Evolutionary conservation across 2,797 vertebrate species (phyloP).

Genomic region (Pseudochromis fuscus): DNA sequence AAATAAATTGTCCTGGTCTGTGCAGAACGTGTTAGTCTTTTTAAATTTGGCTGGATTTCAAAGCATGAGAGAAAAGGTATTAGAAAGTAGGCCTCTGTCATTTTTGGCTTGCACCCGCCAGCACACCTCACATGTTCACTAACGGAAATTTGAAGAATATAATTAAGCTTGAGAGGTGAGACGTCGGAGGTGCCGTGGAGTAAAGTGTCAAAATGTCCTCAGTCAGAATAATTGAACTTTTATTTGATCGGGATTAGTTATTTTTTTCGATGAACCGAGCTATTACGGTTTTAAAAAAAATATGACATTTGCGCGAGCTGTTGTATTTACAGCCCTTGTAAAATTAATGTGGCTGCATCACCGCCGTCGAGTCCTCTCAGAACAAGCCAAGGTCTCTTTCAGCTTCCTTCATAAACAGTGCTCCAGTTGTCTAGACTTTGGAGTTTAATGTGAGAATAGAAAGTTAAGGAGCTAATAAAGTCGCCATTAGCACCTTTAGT

Average conservation of each 20-base stretch:
- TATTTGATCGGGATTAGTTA: conserved; percentile 56
- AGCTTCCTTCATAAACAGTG: conserved; percentile 59
- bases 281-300: conserved; percentile 43
- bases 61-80: conserved; percentile 53
- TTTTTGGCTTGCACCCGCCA: conserved; percentile 56
- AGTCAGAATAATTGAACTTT: conserved; percentile 55
- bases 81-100: conserved; percentile 55
- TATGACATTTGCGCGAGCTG: conserved; percentile 62
- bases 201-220: conserved; percentile 55
- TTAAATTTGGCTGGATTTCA: conserved; percentile 52
- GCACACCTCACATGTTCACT: conserved; percentile 40
- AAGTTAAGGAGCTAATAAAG: conserved; percentile 46
- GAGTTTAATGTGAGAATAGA: conserved; percentile 54
- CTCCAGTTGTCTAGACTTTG: conserved; percentile 65
- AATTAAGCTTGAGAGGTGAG: conserved; percentile 46
- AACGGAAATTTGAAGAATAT: conserved; percentile 54
- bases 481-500: conserved; percentile 43
- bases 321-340: conserved; percentile 64
- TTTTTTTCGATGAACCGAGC: conserved; percentile 52
- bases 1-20: conserved; percentile 47
- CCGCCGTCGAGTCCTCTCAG: conserved; percentile 46
- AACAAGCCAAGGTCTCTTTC: conserved; percentile 58
- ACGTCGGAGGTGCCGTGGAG: conserved; percentile 23
- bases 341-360: conserved; percentile 66
- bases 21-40: conserved; percentile 37